These are phyloP conservation scores for Cryptocheilus praepositus DNA, from an alignment of 2,888 invertebrate species.

Conservation along the genomic window DNA sequence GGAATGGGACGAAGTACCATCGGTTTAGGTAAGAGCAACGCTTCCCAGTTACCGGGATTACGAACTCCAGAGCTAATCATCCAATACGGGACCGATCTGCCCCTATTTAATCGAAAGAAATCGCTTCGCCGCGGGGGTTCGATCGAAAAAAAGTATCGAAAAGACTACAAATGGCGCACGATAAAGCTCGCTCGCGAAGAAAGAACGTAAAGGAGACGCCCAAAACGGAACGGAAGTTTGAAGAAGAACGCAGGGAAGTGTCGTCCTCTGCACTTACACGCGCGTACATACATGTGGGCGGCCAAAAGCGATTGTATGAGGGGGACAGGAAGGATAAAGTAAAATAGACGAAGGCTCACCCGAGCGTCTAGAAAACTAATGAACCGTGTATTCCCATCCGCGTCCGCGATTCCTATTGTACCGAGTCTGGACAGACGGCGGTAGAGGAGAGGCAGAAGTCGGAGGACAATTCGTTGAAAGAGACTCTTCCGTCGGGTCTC, in stretches of 20 bases:
- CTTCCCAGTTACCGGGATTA: slow-evolving; percentile 52
- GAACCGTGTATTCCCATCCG: slow-evolving; percentile 53
- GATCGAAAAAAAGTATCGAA: slow-evolving; percentile 14
- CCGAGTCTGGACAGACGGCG: slow-evolving; percentile 26
- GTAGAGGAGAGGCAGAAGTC: slow-evolving; percentile 18
- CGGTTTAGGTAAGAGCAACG: slow-evolving; percentile 21
- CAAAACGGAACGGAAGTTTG: background rate
- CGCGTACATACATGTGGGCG: too few species aligned
- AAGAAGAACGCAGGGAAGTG: background rate
- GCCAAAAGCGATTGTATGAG: too few species aligned
- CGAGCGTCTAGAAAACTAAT: slow-evolving; percentile 44
- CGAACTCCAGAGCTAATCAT: slow-evolving; percentile 51
- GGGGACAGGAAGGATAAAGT: background rate
- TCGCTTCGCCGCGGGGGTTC: slow-evolving; percentile 15
- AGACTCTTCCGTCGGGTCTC: background rate
- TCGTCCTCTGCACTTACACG: too few species aligned
- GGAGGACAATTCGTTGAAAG: slow-evolving; percentile 33
- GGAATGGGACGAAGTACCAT: slow-evolving; percentile 33
- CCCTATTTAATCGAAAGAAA: slow-evolving; percentile 48
- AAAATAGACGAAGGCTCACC: slow-evolving; percentile 14
- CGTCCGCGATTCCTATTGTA: slow-evolving; percentile 51
- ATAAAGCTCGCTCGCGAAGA: too few species aligned
- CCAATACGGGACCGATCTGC: slow-evolving; percentile 36
- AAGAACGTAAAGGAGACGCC: background rate
- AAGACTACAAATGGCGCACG: background rate